A percentile compares a stretch with the other conserved stretches of the same genome.
Conservation (phyloP, 92 coral and sea anemone genomes). For the Umimayanthus kanabou region DNA sequence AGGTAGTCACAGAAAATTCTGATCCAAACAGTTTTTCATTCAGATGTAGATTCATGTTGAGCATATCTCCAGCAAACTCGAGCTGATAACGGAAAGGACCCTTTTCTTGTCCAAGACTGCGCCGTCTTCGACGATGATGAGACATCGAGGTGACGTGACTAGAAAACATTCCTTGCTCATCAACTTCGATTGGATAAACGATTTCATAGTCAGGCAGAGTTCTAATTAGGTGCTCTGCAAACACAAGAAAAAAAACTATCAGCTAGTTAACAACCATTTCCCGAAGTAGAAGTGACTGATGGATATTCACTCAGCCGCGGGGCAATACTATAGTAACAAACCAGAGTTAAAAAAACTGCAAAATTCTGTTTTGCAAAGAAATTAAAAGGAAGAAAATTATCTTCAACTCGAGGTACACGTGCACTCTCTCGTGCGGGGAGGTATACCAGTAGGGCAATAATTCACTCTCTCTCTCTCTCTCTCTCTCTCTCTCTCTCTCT, state of each 20-base stretch:
- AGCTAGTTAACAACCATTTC: too few relatives aligned
- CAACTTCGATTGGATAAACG: slow-evolving; percentile 78
- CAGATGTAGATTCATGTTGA: slow-evolving; percentile 62
- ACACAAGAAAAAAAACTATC: not conserved
- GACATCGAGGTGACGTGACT: slow-evolving; percentile 79
- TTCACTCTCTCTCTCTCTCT: too few relatives aligned
- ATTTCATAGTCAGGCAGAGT: slow-evolving; percentile 62
- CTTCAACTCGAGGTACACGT: too few relatives aligned
- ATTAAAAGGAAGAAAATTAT: too few relatives aligned
- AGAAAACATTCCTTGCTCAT: slow-evolving; percentile 50
- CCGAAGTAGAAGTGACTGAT: too few relatives aligned
- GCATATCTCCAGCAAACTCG: slow-evolving; percentile 57
- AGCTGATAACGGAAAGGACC: slow-evolving; percentile 80
- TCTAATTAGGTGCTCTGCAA: slow-evolving; percentile 66
- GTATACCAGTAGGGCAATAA: too few relatives aligned
- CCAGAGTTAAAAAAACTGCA: too few relatives aligned
- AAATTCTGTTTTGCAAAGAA: too few relatives aligned
- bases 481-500: too few relatives aligned
- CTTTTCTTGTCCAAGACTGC: slow-evolving; percentile 63
- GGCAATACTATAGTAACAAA: too few relatives aligned
- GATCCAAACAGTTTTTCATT: slow-evolving; percentile 84
- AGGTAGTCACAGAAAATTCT: slow-evolving; percentile 71
- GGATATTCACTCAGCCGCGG: too few relatives aligned
- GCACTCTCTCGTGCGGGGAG: too few relatives aligned
- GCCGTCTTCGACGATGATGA: slow-evolving; percentile 72